Percentiles rank a stretch among this genome's conserved stretches.
Evolutionary conservation across 2,797 vertebrate species (phyloP).

Genomic region (Liasis olivaceus): DNA sequence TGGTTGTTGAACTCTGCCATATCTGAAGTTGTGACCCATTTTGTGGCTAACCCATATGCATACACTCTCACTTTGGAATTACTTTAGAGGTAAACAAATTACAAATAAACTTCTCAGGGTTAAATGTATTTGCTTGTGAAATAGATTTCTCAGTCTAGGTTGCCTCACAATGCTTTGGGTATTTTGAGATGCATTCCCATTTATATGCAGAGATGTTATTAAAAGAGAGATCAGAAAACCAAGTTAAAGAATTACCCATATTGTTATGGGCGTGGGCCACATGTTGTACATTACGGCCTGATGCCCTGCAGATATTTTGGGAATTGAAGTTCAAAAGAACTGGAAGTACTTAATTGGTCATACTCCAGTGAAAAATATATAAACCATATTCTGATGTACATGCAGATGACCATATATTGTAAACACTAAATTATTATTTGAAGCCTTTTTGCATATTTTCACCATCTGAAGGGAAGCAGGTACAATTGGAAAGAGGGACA

Average conservation of each 20-base stretch:
- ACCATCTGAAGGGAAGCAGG: neutral
- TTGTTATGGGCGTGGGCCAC: neutral
- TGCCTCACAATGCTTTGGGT: neutral
- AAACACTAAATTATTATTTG: neutral
- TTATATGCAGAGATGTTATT: neutral
- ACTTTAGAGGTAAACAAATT: neutral
- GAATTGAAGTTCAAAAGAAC: neutral
- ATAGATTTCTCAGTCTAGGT: neutral
- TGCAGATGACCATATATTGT: neutral
- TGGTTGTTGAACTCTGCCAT: neutral
- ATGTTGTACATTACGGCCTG: neutral
- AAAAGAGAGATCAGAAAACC: neutral
- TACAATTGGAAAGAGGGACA: neutral
- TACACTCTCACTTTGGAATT: neutral
- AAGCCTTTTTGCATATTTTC: neutral
- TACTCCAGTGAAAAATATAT: neutral
- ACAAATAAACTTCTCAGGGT: neutral
- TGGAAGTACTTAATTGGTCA: neutral
- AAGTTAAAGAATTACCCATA: neutral
- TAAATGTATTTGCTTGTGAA: constrained; percentile 1
- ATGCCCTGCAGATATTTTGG: neutral
- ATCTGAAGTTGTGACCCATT: neutral
- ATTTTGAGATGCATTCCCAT: neutral
- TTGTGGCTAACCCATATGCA: neutral
- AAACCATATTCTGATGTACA: neutral